Percentiles rank a stretch among this genome's conserved stretches.
phyloP scores from a whole-genome alignment of 1,140 invertebrate species.

The Drosophila seguyi region DNA sequence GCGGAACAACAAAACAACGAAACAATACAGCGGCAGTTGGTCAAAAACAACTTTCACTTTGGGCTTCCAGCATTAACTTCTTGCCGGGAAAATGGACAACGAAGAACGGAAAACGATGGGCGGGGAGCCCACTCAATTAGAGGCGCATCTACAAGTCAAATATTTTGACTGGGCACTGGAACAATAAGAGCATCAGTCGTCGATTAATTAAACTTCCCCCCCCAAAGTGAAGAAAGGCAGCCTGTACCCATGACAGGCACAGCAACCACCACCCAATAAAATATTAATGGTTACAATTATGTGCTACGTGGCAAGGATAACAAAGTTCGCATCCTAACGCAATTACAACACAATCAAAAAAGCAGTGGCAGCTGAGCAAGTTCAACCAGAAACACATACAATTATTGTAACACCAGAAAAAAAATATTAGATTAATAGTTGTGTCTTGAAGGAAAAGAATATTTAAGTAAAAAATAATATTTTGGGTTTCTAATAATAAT shows the following conservation, averaged over 20 bases:
- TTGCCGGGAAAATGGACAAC: constrained; percentile 4
- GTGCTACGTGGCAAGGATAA: constrained; percentile 65
- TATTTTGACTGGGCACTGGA: constrained; percentile 66
- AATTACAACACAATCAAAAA: constrained; percentile 79
- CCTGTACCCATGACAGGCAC: constrained; percentile 23
- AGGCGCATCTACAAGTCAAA: constrained; percentile 80
- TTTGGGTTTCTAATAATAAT: too few relatives aligned
- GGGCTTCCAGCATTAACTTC: constrained; percentile 12
- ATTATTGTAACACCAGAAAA: constrained; percentile 34
- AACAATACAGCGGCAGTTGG: constrained; percentile 51
- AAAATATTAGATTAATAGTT: too few relatives aligned
- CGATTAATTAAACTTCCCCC: constrained; percentile 74
- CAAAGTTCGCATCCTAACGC: constrained; percentile 62
- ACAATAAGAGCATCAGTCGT: constrained; percentile 72
- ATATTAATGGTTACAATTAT: constrained; percentile 81
- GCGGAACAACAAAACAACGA: constrained; percentile 1
- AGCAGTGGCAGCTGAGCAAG: constrained; percentile 39
- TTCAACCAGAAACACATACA: constrained; percentile 24
- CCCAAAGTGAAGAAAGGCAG: neutral
- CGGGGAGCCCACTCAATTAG: constrained; percentile 66
- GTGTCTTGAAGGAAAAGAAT: too few relatives aligned
- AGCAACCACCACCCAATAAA: constrained; percentile 73
- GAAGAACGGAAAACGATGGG: neutral
- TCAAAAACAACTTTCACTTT: constrained; percentile 68
- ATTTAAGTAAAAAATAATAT: too few relatives aligned